These are phyloP conservation scores for Zeuzera pyrina DNA, from an alignment of 2,888 invertebrate species.

Conservation along the genomic window DNA sequence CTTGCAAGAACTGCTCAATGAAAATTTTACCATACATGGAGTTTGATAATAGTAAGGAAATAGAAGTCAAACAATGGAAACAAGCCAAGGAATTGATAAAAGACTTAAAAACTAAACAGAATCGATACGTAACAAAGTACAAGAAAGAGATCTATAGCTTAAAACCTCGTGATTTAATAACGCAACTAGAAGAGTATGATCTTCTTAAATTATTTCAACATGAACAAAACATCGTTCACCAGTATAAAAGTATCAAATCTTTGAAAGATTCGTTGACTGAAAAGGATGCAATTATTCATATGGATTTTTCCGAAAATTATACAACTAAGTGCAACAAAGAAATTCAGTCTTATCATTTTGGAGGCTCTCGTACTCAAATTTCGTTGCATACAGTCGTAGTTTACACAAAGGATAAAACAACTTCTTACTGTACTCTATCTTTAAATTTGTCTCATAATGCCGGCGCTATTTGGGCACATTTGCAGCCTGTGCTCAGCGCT, in stretches of 20 bases:
- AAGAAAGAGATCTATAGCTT: constrained; percentile 18
- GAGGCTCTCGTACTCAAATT: constrained; percentile 26
- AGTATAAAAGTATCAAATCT: constrained; percentile 9
- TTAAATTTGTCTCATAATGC: constrained; percentile 27
- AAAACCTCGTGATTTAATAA: constrained; percentile 16
- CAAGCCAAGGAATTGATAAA: constrained; percentile 13
- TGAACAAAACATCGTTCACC: constrained; percentile 17
- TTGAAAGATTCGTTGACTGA: constrained; percentile 12
- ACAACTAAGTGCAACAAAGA: constrained; percentile 18
- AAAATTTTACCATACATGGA: constrained; percentile 16
- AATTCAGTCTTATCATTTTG: constrained; percentile 36
- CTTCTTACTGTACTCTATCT: constrained; percentile 23
- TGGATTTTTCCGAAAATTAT: constrained; percentile 32
- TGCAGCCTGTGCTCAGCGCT: constrained; percentile 23
- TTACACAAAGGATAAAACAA: constrained; percentile 16
- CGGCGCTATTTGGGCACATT: constrained; percentile 33
- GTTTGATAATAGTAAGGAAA: constrained; percentile 16
- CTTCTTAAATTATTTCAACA: constrained; percentile 17
- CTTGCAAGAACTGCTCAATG: constrained; percentile 15
- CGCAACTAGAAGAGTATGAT: constrained; percentile 17
- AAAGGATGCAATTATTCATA: constrained; percentile 11
- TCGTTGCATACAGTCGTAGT: constrained; percentile 36
- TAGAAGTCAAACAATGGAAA: constrained; percentile 16
- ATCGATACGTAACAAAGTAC: constrained; percentile 17
- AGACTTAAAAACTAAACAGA: constrained; percentile 18